Evolutionary conservation across 2,888 invertebrate genomes (phyloP), one percentile per base, ranked within the genome.

Genomic region (Drosophila prostipennis): DNA sequence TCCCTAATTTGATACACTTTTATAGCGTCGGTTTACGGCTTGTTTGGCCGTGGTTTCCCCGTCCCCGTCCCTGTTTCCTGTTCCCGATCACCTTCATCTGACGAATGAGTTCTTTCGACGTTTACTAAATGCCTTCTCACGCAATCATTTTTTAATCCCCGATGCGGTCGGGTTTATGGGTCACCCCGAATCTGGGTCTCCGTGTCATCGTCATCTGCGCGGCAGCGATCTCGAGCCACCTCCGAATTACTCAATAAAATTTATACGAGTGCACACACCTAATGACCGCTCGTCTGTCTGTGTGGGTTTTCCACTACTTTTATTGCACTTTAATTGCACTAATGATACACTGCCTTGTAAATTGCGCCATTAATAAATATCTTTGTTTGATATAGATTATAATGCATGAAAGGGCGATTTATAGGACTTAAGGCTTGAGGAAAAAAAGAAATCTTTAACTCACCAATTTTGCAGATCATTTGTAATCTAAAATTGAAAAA

Each of bases 81-180:
- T 36, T 29, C 51, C 16, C 26, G 58, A 58, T 34, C 16, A 29
- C 39, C 42, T 19, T 11, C 42, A 23, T 11, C 60, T 49, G 68
- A 74, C 74, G 72, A 64, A 65, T 64, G 65, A 65, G 65, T 65
- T 45, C 32, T 80, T 77, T 76, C 77, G 77, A 87, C 79, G 81
- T 85, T 88, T 89, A 87, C 85, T 81, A 85, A 88, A 89, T 87
- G 82, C 80, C 81, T 85, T 89, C 87, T 82, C 88, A 89, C 89
- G 85, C 89, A 80, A 87, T 87, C 74, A 83, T 81, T 83, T 89
- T 83, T 84, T 89, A 89, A 81, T 89, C 89, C 87, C 79, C 76
- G 69, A 58, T 78, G 60, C 58, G 63, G 78, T 72, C 67, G 73
- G 78, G 75, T 72, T 85, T 76, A 54, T 70, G 46, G 69, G 53